phyloP scores from a whole-genome alignment of 2,888 invertebrate genomes.

The Drosophila glabriapex region DNA sequence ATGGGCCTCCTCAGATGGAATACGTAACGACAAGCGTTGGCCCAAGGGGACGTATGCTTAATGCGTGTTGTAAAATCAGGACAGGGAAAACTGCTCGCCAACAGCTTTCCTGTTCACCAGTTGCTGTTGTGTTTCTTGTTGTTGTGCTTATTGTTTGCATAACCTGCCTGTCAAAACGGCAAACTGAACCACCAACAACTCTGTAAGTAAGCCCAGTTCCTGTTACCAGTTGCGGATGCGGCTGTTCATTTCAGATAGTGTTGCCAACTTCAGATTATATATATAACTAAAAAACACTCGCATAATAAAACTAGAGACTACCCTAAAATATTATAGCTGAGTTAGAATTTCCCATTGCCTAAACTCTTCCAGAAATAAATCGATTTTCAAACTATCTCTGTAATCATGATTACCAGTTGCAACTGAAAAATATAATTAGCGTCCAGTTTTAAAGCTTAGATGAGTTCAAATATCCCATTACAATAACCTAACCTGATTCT shows the following conservation, averaged over 20 bases:
- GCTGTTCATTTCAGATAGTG: conserved; percentile 3
- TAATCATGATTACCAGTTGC: neutral
- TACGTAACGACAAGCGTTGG: neutral
- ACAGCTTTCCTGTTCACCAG: conserved; percentile 2
- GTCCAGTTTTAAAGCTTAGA: neutral
- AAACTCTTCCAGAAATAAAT: neutral
- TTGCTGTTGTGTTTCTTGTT: neutral
- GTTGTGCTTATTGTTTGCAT: conserved; percentile 29
- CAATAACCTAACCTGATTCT: neutral
- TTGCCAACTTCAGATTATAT: conserved; percentile 6
- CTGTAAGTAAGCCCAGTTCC: conserved; percentile 11
- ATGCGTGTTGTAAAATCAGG: conserved; percentile 9
- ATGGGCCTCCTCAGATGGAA: conserved; percentile 41
- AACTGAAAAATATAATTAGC: neutral
- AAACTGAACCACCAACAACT: conserved; percentile 42
- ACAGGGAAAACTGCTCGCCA: neutral
- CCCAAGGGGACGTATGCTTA: conserved; percentile 29
- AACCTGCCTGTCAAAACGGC: conserved; percentile 50
- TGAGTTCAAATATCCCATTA: neutral
- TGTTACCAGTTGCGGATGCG: conserved; percentile 7
- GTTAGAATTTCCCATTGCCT: neutral
- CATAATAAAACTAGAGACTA: neutral
- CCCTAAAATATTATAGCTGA: neutral
- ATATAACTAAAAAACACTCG: neutral
- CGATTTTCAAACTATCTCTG: neutral